phyloP scores from a whole-genome alignment of 2,113 vertebrate genomes.

The Micromys minutus region DNA sequence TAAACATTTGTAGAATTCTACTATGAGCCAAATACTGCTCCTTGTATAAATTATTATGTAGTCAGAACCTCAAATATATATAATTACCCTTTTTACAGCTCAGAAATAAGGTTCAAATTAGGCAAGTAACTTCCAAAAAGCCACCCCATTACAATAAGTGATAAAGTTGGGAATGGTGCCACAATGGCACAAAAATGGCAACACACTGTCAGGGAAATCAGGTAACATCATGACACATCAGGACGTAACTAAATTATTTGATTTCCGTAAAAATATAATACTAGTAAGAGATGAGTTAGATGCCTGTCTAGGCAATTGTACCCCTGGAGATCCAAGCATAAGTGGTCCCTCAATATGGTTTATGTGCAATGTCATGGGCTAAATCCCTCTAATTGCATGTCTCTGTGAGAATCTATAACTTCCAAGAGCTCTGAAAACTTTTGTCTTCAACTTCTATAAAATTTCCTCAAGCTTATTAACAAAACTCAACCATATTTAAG shows the following conservation, averaged over 20 bases:
- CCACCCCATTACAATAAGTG: background rate
- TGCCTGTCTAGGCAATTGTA: background rate
- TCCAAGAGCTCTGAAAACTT: background rate
- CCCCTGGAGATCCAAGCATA: background rate
- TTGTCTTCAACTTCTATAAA: background rate
- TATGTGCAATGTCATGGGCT: background rate
- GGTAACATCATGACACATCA: background rate
- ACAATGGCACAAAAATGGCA: background rate
- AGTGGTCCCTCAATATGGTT: background rate
- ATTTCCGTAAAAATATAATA: slow-evolving; percentile 17
- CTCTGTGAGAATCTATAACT: background rate
- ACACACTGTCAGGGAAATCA: background rate
- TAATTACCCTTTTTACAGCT: background rate
- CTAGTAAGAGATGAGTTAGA: slow-evolving; percentile 21
- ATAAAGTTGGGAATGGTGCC: background rate
- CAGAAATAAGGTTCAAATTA: slow-evolving; percentile 37
- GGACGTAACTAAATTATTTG: slow-evolving; percentile 10
- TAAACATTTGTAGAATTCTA: background rate
- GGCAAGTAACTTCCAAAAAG: background rate
- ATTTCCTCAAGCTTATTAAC: background rate
- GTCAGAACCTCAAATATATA: background rate
- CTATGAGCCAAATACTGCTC: background rate
- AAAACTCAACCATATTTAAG: background rate
- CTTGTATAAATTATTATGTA: slow-evolving; percentile 30
- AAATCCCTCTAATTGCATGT: background rate